These are phyloP conservation scores for Austrolebias charrua DNA, from an alignment of 2,797 vertebrate genomes.

Conservation along the genomic window DNA sequence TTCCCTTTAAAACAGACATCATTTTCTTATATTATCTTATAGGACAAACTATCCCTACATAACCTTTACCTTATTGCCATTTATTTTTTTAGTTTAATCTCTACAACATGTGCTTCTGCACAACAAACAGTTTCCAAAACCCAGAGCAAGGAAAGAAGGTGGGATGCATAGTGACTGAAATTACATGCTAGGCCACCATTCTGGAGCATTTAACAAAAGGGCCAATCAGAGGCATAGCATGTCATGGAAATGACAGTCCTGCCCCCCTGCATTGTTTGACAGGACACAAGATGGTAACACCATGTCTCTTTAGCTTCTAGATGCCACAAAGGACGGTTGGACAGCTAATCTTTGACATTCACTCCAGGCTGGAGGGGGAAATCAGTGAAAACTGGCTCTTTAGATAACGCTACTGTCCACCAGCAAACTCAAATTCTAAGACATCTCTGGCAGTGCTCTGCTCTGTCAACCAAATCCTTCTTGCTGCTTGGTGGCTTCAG, in stretches of 20 bases:
- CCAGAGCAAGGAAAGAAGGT: neutral
- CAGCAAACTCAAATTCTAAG: constrained; percentile 71
- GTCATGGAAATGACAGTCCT: constrained; percentile 80
- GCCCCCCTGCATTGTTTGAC: constrained; percentile 78
- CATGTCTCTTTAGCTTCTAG: constrained; percentile 70
- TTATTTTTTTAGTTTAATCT: neutral
- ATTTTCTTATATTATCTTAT: neutral
- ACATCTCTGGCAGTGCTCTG: constrained; percentile 62
- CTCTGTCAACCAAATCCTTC: constrained; percentile 76
- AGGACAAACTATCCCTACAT: neutral
- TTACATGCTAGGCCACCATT: constrained; percentile 54
- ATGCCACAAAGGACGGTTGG: constrained; percentile 74
- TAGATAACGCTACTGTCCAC: constrained; percentile 79
- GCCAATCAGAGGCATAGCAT: constrained; percentile 58
- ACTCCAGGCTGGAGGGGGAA: constrained; percentile 55
- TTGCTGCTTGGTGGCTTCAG: constrained; percentile 70
- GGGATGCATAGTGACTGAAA: constrained; percentile 61
- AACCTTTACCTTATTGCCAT: neutral
- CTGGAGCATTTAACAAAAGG: constrained; percentile 73
- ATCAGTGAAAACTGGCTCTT: constrained; percentile 68
- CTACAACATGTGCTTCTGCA: constrained; percentile 5
- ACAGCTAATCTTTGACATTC: constrained; percentile 73
- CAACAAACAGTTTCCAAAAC: constrained; percentile 16
- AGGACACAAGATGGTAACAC: constrained; percentile 75
- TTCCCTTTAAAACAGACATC: too few species aligned